Evolutionary conservation across 2,113 vertebrate species (phyloP), one percentile per base, ranked within the genome.

Genomic region (Rhegmatorhina hoffmannsi): DNA sequence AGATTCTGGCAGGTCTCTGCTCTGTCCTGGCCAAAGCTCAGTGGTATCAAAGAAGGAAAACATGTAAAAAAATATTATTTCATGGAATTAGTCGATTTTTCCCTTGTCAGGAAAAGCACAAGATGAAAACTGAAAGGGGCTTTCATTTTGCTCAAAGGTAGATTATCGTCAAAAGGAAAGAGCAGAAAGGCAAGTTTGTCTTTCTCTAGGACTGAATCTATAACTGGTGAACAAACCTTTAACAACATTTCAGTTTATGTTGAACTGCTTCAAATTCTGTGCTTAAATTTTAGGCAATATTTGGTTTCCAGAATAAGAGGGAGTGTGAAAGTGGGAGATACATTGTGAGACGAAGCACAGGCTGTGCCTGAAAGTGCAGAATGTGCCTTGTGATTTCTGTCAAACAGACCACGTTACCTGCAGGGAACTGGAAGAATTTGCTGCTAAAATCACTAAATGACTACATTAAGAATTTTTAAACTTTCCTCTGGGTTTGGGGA

Each of bases 11-110:
- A 96, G 72, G 72, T 68, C 36, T 55, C 24, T 47, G 53, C 5
- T 67, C 72, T 52, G 70, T 80, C 87, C 75, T 50, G 34, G 94
- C 94, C 95, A 97, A 95, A 93, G 93, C 83, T 93, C 70, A 23
- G n/a, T 13, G 72, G 38, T 75, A 91, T 60, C 83, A 93, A 64
- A 89, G 88, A 69, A 64, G 82, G 66, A 90, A 94, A 94, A 93
- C 56, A 89, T 64, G 31, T 21, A 75, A 84, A 25, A 89, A 73
- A 87, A 87, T 64, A 64, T 89, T 90, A 56, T 89, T 96, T 89
- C 56, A 49, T 0, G 0, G 52, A 74, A 23, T 90, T 49, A 26
- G 44, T 77, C 38, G 10, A 47, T 94, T 90, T 93, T 92, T 92
- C 43, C 44, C 52, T 60, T 63, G 34, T 86, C 72, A 52, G n/a